phyloP scores from a whole-genome alignment of 2,888 invertebrate genomes.

The Drosophila glabriapex region DNA sequence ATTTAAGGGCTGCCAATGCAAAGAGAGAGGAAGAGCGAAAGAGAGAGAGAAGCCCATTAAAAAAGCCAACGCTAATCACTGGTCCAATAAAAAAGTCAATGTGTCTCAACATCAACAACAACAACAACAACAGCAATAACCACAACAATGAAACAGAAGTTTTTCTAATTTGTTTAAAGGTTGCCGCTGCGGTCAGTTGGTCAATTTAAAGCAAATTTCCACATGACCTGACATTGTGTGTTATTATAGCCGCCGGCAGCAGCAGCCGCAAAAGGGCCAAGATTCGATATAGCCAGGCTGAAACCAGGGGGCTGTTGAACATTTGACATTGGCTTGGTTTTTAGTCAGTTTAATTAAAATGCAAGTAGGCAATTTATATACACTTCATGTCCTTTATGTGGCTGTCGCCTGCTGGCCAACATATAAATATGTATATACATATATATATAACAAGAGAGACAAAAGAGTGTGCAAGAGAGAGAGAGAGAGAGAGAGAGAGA shows the following conservation, averaged over 20 bases:
- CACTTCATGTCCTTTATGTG: conserved; percentile 69
- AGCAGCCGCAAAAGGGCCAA: conserved; percentile 13
- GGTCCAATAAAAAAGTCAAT: conserved; percentile 49
- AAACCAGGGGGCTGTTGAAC: conserved; percentile 11
- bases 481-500: conserved; percentile 4
- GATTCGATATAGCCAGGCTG: conserved; percentile 11
- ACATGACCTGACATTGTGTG: conserved; percentile 70
- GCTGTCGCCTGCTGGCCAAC: conserved; percentile 38
- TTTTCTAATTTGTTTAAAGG: conserved; percentile 72
- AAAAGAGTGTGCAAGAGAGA: not conserved
- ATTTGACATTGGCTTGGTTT: conserved; percentile 75
- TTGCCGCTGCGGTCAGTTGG: conserved; percentile 74
- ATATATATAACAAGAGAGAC: conserved; percentile 1
- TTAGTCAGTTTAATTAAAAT: conserved; percentile 79
- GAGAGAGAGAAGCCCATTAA: conserved; percentile 20
- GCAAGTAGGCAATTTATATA: conserved; percentile 81
- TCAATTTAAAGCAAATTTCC: conserved; percentile 78
- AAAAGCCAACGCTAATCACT: conserved; percentile 55
- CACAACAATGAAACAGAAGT: conserved; percentile 56
- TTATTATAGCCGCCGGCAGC: conserved; percentile 47
- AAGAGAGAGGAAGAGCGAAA: not conserved
- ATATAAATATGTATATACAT: conserved; percentile 5
- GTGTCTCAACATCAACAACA: conserved; percentile 24
- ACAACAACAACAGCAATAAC: conserved; percentile 20
- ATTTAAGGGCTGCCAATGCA: conserved; percentile 6